phyloP scores from a whole-genome alignment of 2,797 vertebrate species.

The Lindbergichthys nudifrons region DNA sequence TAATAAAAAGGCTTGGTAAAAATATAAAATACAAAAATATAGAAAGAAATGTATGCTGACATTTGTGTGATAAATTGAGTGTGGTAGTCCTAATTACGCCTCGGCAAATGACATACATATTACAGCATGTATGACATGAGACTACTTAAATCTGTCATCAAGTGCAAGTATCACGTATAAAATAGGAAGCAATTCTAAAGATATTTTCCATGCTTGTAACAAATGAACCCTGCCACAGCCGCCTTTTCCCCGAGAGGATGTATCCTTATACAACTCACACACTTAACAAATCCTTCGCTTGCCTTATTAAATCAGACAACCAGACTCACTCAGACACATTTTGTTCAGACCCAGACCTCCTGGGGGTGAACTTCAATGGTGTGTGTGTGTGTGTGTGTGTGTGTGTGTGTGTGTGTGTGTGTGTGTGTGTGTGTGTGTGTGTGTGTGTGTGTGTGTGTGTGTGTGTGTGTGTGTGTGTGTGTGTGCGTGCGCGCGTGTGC shows the following conservation, averaged over 20 bases:
- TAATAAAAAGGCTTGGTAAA: too few relatives aligned
- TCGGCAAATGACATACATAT: slow-evolving; percentile 13
- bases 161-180: neutral
- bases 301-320: slow-evolving; percentile 17
- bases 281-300: neutral
- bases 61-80: neutral
- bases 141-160: slow-evolving; percentile 19
- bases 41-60: too few relatives aligned
- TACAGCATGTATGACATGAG: slow-evolving; percentile 14
- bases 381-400: neutral
- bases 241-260: neutral
- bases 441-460: neutral
- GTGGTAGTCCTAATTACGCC: slow-evolving; percentile 7
- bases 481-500: slow-evolving; percentile 1
- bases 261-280: slow-evolving; percentile 3
- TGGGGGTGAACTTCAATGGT: slow-evolving; percentile 37
- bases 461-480: neutral
- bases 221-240: slow-evolving; percentile 7
- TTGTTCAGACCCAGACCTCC: slow-evolving; percentile 48
- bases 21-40: too few relatives aligned
- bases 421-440: slow-evolving; percentile 4
- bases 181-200: neutral
- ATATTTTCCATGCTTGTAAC: slow-evolving; percentile 10
- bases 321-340: slow-evolving; percentile 18
- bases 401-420: neutral